Conservation (phyloP, 1,140 invertebrate species). For the Bombus waltoni region DNA sequence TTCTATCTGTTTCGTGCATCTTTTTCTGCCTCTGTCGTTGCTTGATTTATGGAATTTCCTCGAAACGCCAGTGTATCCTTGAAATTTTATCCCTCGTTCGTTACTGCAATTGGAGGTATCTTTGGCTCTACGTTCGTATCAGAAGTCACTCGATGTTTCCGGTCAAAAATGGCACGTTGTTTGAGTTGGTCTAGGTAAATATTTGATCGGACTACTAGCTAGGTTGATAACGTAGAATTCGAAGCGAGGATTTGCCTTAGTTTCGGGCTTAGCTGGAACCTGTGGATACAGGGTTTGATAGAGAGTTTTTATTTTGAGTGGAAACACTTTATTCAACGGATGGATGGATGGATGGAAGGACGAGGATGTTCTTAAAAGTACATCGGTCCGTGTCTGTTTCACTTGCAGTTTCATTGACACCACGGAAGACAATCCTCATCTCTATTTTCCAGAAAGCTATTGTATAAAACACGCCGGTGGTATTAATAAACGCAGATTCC, state of each 20-base stretch:
- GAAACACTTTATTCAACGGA: not conserved
- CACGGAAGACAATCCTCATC: not conserved
- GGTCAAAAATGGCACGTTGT: conserved; percentile 5
- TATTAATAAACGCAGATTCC: not conserved
- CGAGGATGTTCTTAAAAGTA: not conserved
- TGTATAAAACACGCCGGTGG: not conserved
- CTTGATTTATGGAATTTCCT: not conserved
- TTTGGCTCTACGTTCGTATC: not conserved
- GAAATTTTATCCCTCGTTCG: not conserved
- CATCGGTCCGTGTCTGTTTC: not conserved
- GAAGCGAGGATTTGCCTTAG: not conserved
- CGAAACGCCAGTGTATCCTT: not conserved
- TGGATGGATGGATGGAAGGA: no score
- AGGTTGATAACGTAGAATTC: not conserved
- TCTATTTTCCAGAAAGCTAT: not conserved
- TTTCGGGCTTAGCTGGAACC: not conserved
- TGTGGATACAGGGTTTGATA: not conserved
- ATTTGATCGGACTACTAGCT: not conserved
- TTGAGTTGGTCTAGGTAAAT: conserved; percentile 18
- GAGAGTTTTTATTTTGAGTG: not conserved
- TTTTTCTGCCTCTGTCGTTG: not conserved
- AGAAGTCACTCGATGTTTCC: not conserved
- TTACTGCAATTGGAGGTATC: no score
- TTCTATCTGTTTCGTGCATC: conserved; percentile 23
- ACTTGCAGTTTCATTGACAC: no score